A percentile compares a stretch with the other conserved stretches of the same genome.
These are phyloP conservation scores for Arctia plantaginis DNA, from an alignment of 2,888 invertebrate genomes.

Conservation along the genomic window DNA sequence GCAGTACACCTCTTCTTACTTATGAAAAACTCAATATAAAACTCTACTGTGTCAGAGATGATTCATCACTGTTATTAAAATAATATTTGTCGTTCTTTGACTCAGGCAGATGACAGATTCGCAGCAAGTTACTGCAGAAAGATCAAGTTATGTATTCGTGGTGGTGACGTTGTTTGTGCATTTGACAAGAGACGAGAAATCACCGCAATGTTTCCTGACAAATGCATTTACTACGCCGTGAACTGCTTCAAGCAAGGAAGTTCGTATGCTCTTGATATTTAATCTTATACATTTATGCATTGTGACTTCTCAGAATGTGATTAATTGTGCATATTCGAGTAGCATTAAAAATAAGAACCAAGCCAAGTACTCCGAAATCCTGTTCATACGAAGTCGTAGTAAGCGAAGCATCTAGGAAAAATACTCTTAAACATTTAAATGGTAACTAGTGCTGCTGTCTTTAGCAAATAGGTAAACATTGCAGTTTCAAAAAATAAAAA, in stretches of 20 bases:
- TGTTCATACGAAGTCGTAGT: background rate
- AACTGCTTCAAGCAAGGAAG: slow-evolving; percentile 34
- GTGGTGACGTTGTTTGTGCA: slow-evolving; percentile 22
- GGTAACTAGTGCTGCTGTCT: no score
- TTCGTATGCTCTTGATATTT: slow-evolving; percentile 18
- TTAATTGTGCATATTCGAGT: no score
- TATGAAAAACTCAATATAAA: background rate
- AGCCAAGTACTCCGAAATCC: no score
- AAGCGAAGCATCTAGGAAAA: background rate
- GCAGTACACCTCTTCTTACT: background rate
- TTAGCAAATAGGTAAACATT: no score
- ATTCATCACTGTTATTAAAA: background rate
- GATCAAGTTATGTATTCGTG: slow-evolving; percentile 14
- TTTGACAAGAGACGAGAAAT: background rate
- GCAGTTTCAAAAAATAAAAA: no score
- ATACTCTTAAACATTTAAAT: background rate
- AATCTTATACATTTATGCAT: background rate
- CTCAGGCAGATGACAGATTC: background rate
- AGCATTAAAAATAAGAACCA: no score
- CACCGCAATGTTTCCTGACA: slow-evolving; percentile 21
- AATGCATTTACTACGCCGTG: slow-evolving; percentile 24
- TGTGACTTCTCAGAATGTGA: background rate
- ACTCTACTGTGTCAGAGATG: background rate
- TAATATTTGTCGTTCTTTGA: background rate
- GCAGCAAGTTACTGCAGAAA: slow-evolving; percentile 17